phyloP scores from a whole-genome alignment of 92 coral and sea anemone species.

The Nematostella vectensis region DNA sequence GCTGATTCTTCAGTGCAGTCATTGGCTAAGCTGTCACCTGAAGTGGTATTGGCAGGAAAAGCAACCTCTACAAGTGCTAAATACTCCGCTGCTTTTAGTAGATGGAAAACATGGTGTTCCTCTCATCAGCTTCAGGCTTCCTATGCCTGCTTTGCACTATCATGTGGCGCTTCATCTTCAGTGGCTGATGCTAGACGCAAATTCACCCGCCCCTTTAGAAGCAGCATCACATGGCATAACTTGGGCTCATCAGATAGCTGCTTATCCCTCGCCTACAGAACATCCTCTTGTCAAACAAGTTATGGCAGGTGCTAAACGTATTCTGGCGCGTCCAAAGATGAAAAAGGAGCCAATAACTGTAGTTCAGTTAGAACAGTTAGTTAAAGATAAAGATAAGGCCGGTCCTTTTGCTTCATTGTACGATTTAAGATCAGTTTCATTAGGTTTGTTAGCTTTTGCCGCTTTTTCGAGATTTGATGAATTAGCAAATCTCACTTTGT shows the following conservation, averaged over 20 bases:
- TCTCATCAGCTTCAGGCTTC: constrained; percentile 2
- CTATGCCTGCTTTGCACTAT: constrained; percentile 5
- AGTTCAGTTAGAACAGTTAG: constrained; percentile 1
- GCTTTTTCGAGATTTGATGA: constrained; percentile 8
- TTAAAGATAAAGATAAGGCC: background rate
- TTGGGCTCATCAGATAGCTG: constrained; percentile 2
- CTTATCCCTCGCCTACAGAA: background rate
- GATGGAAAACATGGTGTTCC: constrained; percentile 12
- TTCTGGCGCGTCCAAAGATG: constrained; percentile 2
- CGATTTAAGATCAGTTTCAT: background rate
- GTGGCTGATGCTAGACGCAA: background rate
- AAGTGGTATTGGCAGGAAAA: background rate
- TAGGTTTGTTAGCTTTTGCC: background rate
- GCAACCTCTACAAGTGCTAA: background rate
- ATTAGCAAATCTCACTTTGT: background rate
- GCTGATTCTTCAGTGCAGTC: background rate
- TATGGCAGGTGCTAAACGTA: background rate
- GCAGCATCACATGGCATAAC: background rate
- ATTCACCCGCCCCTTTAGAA: background rate
- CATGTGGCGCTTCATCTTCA: background rate
- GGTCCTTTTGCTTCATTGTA: background rate
- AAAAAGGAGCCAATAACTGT: constrained; percentile 9
- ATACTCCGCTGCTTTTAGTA: background rate
- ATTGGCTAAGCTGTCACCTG: background rate
- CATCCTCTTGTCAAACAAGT: constrained; percentile 4